Percentiles rank a stretch among this genome's conserved stretches.
Conservation (phyloP, 2,888 invertebrate genomes). For the Platynereis dumerilii region DNA sequence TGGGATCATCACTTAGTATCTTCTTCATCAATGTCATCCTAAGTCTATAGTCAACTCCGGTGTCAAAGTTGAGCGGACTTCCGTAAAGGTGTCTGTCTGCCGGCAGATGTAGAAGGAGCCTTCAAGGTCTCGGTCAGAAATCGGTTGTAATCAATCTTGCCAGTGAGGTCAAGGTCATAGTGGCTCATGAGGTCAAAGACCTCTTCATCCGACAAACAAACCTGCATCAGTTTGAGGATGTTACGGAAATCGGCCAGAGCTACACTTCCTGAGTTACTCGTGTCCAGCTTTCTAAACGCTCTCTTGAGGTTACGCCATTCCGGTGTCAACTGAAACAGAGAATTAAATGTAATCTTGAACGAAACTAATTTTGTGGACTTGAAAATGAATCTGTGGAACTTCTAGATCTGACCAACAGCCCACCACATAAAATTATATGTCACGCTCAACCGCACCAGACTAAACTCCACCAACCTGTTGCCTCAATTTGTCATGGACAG, state of each 20-base stretch:
- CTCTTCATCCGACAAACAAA: conserved; percentile 60
- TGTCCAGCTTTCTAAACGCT: conserved; percentile 58
- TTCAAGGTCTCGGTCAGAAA: conserved; percentile 57
- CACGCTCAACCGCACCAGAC: no score
- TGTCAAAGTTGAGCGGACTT: conserved; percentile 3
- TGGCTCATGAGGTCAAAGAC: conserved; percentile 58
- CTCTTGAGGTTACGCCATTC: conserved; percentile 61
- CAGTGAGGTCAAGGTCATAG: conserved; percentile 59
- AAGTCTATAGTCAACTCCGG: no score
- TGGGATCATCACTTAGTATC: no score
- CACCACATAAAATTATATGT: no score
- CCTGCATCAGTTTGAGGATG: conserved; percentile 59
- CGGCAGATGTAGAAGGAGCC: conserved; percentile 29
- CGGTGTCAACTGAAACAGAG: conserved; percentile 50
- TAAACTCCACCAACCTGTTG: conserved; percentile 57
- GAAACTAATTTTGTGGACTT: no score
- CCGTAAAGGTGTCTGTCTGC: conserved; percentile 3
- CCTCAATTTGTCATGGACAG: conserved; percentile 56
- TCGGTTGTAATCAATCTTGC: conserved; percentile 56
- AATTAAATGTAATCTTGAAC: not conserved
- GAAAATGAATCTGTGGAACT: no score
- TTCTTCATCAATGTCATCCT: no score
- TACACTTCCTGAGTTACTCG: conserved; percentile 50
- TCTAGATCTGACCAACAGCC: no score
- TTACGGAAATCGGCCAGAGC: conserved; percentile 59